Conservation (phyloP, 2,888 invertebrate genomes). For the Galerucella calmariensis region DNA sequence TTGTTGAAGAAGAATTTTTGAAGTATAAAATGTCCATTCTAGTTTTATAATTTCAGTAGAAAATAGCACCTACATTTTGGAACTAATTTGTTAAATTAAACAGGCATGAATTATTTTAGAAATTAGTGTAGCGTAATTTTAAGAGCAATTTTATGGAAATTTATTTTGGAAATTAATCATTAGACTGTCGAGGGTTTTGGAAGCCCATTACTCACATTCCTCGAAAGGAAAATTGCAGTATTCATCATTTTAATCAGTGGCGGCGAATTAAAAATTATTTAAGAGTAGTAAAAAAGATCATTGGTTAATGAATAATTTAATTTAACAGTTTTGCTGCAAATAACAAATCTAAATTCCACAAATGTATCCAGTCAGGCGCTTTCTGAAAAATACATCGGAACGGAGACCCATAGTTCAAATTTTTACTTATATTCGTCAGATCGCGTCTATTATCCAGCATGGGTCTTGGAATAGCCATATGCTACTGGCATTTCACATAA, state of each 20-base stretch:
- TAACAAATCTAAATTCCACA: no score
- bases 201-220: conserved; percentile 26
- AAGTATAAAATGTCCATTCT: neutral
- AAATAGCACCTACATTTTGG: neutral
- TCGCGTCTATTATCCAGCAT: no score
- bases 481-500: no score
- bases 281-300: no score
- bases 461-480: no score
- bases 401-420: no score
- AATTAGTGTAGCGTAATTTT: conserved; percentile 29
- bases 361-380: no score
- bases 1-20: no score
- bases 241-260: neutral
- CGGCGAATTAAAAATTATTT: conserved; percentile 17
- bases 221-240: conserved; percentile 28
- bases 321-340: no score
- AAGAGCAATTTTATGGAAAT: conserved; percentile 27
- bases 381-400: no score
- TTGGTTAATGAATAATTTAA: no score
- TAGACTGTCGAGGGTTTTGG: conserved; percentile 16
- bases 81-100: conserved; percentile 1
- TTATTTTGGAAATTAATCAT: conserved; percentile 28
- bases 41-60: neutral
- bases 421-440: no score
- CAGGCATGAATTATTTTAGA: conserved; percentile 15